Evolutionary conservation across 2,888 invertebrate genomes (phyloP).

Genomic region (Parochlus steinenii): DNA sequence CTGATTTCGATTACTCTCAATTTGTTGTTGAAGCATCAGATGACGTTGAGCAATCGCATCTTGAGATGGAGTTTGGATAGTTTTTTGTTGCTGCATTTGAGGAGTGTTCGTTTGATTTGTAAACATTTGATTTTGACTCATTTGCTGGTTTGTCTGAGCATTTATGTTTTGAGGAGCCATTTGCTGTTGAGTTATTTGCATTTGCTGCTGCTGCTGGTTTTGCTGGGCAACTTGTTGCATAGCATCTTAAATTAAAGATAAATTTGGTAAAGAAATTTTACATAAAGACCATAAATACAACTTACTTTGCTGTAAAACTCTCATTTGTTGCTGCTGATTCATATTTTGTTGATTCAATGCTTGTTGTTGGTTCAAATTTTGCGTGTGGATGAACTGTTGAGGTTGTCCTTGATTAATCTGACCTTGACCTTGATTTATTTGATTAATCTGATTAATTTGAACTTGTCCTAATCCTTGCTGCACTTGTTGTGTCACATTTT

Average conservation of each 20-base stretch:
- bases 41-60: too few species aligned
- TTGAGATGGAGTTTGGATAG: too few species aligned
- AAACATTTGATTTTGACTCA: conserved; percentile 12
- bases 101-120: conserved; percentile 13
- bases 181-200: conserved; percentile 20
- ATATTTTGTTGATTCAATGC: conserved; percentile 23
- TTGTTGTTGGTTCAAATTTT: too few species aligned
- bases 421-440: conserved; percentile 30
- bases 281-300: too few species aligned
- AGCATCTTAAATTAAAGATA: not conserved
- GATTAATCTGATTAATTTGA: conserved; percentile 28
- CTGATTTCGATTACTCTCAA: conserved; percentile 15
- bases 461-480: conserved; percentile 15
- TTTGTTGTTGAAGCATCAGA: conserved; percentile 12
- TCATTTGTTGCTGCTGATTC: conserved; percentile 18
- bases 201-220: conserved; percentile 20
- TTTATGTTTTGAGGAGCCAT: conserved; percentile 14
- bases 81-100: conserved; percentile 16
- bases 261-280: not conserved
- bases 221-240: conserved; percentile 19
- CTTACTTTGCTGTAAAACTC: too few species aligned
- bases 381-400: too few species aligned
- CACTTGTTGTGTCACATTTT: conserved; percentile 7
- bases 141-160: conserved; percentile 12
- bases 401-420: conserved; percentile 24